Conservation (phyloP, 2,888 invertebrate genomes). For the Habroteleia sp. region DNA sequence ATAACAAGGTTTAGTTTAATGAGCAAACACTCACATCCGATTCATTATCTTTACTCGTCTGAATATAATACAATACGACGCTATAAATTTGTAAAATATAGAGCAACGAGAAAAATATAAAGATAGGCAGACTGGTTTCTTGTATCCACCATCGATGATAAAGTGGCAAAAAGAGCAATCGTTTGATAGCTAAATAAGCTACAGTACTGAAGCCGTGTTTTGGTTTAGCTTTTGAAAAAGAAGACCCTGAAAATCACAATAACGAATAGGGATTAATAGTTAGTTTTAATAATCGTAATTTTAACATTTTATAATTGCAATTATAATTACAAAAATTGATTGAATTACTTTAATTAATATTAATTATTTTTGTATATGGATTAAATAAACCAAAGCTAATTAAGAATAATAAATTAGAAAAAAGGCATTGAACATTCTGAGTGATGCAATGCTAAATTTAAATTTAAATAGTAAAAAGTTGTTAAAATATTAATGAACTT, state of each 20-base stretch:
- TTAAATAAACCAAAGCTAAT: too few relatives aligned
- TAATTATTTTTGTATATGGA: too few relatives aligned
- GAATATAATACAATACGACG: slow-evolving; percentile 82
- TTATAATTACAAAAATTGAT: too few relatives aligned
- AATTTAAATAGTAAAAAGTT: too few relatives aligned
- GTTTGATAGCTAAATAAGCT: slow-evolving; percentile 89
- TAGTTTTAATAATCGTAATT: too few relatives aligned
- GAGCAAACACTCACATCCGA: slow-evolving; percentile 82
- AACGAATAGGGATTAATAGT: too few relatives aligned
- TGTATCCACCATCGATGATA: slow-evolving; percentile 94
- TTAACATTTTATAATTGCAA: too few relatives aligned
- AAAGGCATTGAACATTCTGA: too few relatives aligned
- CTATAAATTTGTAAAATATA: slow-evolving; percentile 89
- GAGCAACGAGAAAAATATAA: slow-evolving; percentile 87
- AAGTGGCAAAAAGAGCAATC: slow-evolving; percentile 91
- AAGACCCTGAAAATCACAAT: slow-evolving; percentile 92
- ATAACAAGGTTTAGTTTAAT: slow-evolving; percentile 2
- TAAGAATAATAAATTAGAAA: too few relatives aligned
- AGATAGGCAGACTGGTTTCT: slow-evolving; percentile 91
- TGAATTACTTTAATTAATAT: too few relatives aligned
- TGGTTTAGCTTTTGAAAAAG: slow-evolving; percentile 97
- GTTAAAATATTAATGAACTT: too few relatives aligned
- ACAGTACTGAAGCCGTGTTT: slow-evolving; percentile 94
- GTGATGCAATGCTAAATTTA: too few relatives aligned
- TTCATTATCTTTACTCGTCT: slow-evolving; percentile 76